Percentiles rank a stretch among this genome's conserved stretches.
phyloP scores from a whole-genome alignment of 1,140 invertebrate genomes.

The Spodoptera litura region DNA sequence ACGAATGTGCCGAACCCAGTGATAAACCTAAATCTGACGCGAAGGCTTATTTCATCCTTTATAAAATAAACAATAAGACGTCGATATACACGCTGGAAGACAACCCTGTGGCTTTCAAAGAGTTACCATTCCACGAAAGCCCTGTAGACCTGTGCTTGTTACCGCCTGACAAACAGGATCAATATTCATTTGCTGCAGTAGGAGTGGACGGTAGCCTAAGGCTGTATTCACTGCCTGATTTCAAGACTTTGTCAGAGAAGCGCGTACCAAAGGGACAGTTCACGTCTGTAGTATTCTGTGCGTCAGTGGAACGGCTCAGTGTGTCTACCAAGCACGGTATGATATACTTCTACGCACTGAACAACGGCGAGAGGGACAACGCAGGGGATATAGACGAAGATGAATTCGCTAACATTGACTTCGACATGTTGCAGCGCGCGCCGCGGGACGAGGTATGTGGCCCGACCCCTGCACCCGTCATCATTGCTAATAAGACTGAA shows the following conservation, averaged over 20 bases:
- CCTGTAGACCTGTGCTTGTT: constrained; percentile 90
- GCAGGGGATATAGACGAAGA: constrained; percentile 90
- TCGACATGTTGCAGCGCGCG: constrained; percentile 75
- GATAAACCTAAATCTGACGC: constrained; percentile 66
- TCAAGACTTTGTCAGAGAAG: constrained; percentile 88
- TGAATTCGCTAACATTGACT: constrained; percentile 81
- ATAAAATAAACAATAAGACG: constrained; percentile 77
- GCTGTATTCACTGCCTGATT: constrained; percentile 88
- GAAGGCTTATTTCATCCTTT: constrained; percentile 77
- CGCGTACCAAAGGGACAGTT: constrained; percentile 90
- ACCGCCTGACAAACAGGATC: constrained; percentile 84
- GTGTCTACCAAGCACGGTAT: constrained; percentile 92
- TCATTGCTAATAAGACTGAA: constrained; percentile 80
- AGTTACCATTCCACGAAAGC: constrained; percentile 88
- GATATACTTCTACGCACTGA: constrained; percentile 93
- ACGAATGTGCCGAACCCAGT: constrained; percentile 63
- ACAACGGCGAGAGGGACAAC: constrained; percentile 89
- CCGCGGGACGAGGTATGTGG: constrained; percentile 82
- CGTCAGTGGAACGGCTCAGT: constrained; percentile 93
- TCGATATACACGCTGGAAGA: constrained; percentile 83
- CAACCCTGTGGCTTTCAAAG: constrained; percentile 88
- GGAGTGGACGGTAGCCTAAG: constrained; percentile 90
- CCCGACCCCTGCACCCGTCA: constrained; percentile 78
- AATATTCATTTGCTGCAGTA: constrained; percentile 81
- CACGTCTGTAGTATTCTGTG: constrained; percentile 92